These are phyloP conservation scores for Gymnosoma rotundatum DNA, from an alignment of 2,888 invertebrate genomes.

Conservation along the genomic window DNA sequence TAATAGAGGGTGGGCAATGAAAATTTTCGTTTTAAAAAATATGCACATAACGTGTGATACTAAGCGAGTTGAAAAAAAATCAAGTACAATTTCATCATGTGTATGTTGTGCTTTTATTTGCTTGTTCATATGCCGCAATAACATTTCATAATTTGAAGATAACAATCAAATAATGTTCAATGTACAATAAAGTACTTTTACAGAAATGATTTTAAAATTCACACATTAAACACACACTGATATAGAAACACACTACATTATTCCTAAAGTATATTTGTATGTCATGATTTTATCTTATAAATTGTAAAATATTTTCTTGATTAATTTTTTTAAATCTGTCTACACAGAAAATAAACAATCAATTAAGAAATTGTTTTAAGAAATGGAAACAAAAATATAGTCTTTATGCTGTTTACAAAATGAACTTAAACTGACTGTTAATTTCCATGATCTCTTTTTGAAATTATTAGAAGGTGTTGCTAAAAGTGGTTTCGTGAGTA, in stretches of 20 bases:
- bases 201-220: conserved; percentile 29
- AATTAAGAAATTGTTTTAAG: too few relatives aligned
- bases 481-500: too few relatives aligned
- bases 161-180: conserved; percentile 43
- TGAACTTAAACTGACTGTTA: too few relatives aligned
- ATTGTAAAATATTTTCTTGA: conserved; percentile 52
- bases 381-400: too few relatives aligned
- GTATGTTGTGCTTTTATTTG: conserved; percentile 13
- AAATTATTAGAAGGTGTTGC: too few relatives aligned
- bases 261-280: not conserved
- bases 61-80: conserved; percentile 2
- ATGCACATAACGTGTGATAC: not conserved
- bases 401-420: too few relatives aligned
- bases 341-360: too few relatives aligned
- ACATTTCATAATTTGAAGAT: conserved; percentile 43
- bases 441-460: too few relatives aligned
- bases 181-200: conserved; percentile 1
- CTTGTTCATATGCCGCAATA: conserved; percentile 38
- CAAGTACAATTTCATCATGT: conserved; percentile 18
- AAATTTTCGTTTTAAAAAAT: not conserved
- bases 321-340: not conserved
- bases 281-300: conserved; percentile 40
- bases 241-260: not conserved
- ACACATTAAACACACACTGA: conserved; percentile 10
- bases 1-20: too few relatives aligned